These are phyloP conservation scores for Stegana nigrithorax DNA, from an alignment of 2,888 invertebrate species.

Conservation along the genomic window DNA sequence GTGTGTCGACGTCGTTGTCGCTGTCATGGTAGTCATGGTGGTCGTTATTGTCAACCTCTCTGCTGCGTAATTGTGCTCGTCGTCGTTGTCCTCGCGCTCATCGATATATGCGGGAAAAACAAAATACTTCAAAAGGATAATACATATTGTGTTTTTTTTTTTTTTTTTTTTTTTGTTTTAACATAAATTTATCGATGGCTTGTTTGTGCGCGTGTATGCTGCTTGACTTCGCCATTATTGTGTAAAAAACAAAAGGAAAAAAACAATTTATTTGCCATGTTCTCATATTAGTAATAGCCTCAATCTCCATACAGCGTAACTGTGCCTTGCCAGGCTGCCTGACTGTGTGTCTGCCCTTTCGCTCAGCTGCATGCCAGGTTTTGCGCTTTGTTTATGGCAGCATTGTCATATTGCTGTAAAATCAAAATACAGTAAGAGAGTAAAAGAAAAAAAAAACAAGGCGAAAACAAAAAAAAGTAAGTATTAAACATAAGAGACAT, in stretches of 20 bases:
- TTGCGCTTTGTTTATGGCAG: background rate
- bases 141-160: constrained; percentile 32
- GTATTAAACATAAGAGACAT: constrained; percentile 1
- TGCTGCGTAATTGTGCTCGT: background rate
- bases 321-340: no score
- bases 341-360: background rate
- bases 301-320: background rate
- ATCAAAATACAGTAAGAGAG: no score
- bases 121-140: constrained; percentile 41
- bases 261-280: constrained; percentile 14
- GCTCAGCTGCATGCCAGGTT: no score
- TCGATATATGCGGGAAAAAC: constrained; percentile 48
- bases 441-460: background rate
- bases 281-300: constrained; percentile 7
- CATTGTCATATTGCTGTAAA: background rate
- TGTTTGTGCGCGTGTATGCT: background rate
- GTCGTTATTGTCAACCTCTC: background rate
- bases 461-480: background rate
- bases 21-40: no score
- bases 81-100: no score
- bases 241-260: constrained; percentile 16
- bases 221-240: constrained; percentile 2
- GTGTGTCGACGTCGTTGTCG: no score
- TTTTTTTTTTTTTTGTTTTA: constrained; percentile 39
- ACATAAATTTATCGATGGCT: constrained; percentile 48